Base-by-base conservation (phyloP, 1,140 invertebrate genomes). In the Zaprionus inermis region DNA sequence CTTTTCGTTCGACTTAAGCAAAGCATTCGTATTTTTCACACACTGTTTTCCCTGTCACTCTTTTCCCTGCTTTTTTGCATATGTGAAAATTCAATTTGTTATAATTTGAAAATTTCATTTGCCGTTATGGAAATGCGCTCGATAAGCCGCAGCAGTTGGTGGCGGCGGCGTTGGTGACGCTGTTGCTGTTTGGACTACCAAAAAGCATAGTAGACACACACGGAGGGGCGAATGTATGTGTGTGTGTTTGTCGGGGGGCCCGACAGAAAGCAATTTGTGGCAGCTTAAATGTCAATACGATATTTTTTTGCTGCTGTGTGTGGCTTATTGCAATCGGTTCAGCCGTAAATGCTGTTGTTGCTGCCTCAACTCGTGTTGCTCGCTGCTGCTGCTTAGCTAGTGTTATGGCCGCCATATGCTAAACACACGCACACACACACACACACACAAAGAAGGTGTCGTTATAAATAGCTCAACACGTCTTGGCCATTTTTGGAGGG, bases 81-180 rank as follows among this genome's bases (percentile, higher is more conserved):
- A 76, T 85, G 78, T 71, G 32, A 89, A 89, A 73, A 88, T 88
- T 88, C 83, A 88, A 84, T 88, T 88, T 84, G 84, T 88, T 84
- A 88, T 88, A 88, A 88, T 89, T 88, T 81, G 84, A 84, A 88
- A 84, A 84, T 88, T 84, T 84, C 84, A 83, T 89, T 88, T 88
- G 82, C 59, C 73, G 66, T 83, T 88, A 88, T 88, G 84, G 69
- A 88, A 88, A 89, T 88, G 60, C 66, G 66, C 24, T 60, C 70
- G 73, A 88, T 82, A 86, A 88, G 83, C 79, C 55, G 30, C 58
- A 72, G 55, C 71, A 64, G 66, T 70, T 56, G 67, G 59, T 28
- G 30, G 1, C n/a, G n/a, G n/a, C n/a, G n/a, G n/a, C n/a, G n/a
- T n/a, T n/a, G n/a, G 57, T 22, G 20, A 28, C 24, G 24, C 14